Base-by-base conservation (phyloP, 2,797 vertebrate species). In the Paguma larvata region DNA sequence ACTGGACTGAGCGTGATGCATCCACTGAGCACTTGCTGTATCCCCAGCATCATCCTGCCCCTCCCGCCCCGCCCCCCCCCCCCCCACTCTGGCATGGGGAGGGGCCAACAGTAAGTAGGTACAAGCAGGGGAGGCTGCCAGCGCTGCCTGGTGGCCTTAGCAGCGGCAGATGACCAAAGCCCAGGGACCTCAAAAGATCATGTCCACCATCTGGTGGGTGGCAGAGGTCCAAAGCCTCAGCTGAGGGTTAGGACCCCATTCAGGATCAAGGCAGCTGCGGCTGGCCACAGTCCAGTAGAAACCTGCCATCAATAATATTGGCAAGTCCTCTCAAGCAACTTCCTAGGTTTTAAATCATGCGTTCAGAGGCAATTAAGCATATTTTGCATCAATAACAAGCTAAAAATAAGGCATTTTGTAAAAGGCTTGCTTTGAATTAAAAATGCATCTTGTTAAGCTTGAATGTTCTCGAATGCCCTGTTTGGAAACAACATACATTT, bases 301-400 rank as follows among this genome's bases (percentile, higher is more conserved):
- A 70, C 53, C 73, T n/a, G 62, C 63, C 84, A 70, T 70, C 65
- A 44, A 1, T 6, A n/a, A 59, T 14, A 16, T 34, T 25, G 59
- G 63, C 75, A 34, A 80, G 82, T 38, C 48, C 16, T 79, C 59
- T 85, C 16, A 23, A 91, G 63, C 51, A 5, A 65, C 23, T 92
- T 92, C 67, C 87, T 88, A 87, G 56, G 51, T 70, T 95, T 94
- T 84, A 92, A 85, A 84, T 95, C 51, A 27, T 63, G 53, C 91
- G 77, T 87, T 96, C 59, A 87, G 38, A 85, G 92, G 88, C 30
- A 96, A 21, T 68, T 27, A 70, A 90, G 87, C 25, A 46, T 16
- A 63, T 30, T 90, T 85, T 80, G 9, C 5, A 1, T 93, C 73
- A 82, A n/a, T 38, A 82, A 84, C 21, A 23, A 73, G 56, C 89